These are phyloP conservation scores for Agrochola macilenta DNA, from an alignment of 2,888 invertebrate species.

Conservation along the genomic window DNA sequence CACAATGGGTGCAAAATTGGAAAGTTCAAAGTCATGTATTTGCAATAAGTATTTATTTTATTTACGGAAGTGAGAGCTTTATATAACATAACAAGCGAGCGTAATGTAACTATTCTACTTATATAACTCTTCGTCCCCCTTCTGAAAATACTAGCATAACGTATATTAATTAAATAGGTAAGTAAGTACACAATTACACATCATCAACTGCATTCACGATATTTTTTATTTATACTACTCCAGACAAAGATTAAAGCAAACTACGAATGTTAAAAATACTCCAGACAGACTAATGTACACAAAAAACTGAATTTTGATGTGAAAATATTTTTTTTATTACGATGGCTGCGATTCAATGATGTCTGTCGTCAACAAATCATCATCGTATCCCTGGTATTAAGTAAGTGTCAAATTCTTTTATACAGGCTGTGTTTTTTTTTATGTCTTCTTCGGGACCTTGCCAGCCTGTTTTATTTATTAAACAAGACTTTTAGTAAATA, in stretches of 20 bases:
- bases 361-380: constrained; percentile 34
- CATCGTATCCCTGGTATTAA: constrained; percentile 8
- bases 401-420: not conserved
- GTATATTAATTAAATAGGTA: not conserved
- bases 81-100: not conserved
- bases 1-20: not conserved
- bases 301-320: constrained; percentile 18
- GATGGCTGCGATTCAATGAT: constrained; percentile 16
- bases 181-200: not conserved
- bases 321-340: constrained; percentile 34
- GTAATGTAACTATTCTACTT: not conserved
- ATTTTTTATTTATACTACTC: not conserved
- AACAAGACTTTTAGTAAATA: not conserved
- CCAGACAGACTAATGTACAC: constrained; percentile 43
- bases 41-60: too few species aligned
- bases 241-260: constrained; percentile 31
- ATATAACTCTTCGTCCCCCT: not conserved
- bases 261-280: constrained; percentile 33
- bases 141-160: too few species aligned
- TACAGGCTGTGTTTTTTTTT: not conserved
- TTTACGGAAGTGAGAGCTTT: not conserved
- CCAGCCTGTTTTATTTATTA: too few species aligned
- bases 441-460: not conserved
- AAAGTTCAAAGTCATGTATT: not conserved
- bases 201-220: constrained; percentile 3